phyloP scores from a whole-genome alignment of 2,888 invertebrate genomes.

The Synanthedon formicaeformis region DNA sequence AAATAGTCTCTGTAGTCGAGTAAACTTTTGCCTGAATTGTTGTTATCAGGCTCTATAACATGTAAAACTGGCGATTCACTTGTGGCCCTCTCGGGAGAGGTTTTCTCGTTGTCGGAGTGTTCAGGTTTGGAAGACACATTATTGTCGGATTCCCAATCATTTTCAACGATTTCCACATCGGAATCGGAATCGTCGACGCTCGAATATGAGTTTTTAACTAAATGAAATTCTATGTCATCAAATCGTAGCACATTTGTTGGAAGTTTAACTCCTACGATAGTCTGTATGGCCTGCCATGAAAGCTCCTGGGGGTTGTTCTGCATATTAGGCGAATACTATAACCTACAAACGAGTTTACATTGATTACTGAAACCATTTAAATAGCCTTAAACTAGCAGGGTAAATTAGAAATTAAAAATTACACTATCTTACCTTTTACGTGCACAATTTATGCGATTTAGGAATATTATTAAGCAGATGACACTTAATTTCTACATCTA shows the following conservation, averaged over 20 bases:
- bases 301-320: slow-evolving; percentile 72
- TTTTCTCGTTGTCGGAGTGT: slow-evolving; percentile 61
- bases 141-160: slow-evolving; percentile 65
- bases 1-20: slow-evolving; percentile 52
- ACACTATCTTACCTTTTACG: slow-evolving; percentile 46
- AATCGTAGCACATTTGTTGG: slow-evolving; percentile 65
- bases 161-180: slow-evolving; percentile 66
- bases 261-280: slow-evolving; percentile 69
- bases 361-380: slow-evolving; percentile 38
- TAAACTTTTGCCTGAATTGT: slow-evolving; percentile 50
- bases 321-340: slow-evolving; percentile 70
- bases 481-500: slow-evolving; percentile 70
- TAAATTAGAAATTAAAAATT: slow-evolving; percentile 10
- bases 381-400: slow-evolving; percentile 15
- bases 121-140: slow-evolving; percentile 59
- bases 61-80: slow-evolving; percentile 59
- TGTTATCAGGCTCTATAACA: slow-evolving; percentile 61
- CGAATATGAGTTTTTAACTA: slow-evolving; percentile 56
- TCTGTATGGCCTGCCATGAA: slow-evolving; percentile 71
- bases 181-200: slow-evolving; percentile 65
- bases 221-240: slow-evolving; percentile 65
- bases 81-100: slow-evolving; percentile 52
- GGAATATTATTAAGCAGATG: slow-evolving; percentile 44
- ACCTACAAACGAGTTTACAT: slow-evolving; percentile 66
- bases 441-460: slow-evolving; percentile 45